A percentile compares a stretch with the other conserved stretches of the same genome.
phyloP scores from a whole-genome alignment of 1,140 invertebrate genomes.

The Heliconius hewitsoni region DNA sequence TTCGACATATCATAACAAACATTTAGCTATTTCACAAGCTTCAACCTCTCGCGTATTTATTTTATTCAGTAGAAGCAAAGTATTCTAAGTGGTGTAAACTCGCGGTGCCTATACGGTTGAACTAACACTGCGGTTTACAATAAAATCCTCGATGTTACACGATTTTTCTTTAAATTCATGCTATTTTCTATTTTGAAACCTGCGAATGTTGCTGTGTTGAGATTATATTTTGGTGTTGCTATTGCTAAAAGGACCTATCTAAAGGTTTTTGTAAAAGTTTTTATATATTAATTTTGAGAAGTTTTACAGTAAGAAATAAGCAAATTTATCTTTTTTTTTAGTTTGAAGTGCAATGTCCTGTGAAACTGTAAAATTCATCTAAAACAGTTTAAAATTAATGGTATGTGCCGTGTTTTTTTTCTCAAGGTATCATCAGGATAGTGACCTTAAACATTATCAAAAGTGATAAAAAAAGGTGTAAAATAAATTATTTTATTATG shows the following conservation, averaged over 20 bases:
- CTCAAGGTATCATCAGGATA: too few relatives aligned
- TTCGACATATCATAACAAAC: neutral
- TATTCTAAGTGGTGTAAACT: constrained; percentile 9
- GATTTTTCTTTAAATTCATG: constrained; percentile 10
- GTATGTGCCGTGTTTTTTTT: too few relatives aligned
- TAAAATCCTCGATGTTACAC: constrained; percentile 3
- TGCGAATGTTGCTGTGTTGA: neutral
- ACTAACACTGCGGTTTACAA: constrained; percentile 11
- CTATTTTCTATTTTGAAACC: neutral
- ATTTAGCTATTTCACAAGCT: neutral
- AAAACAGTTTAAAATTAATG: too few relatives aligned
- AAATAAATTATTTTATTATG: too few relatives aligned
- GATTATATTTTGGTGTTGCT: neutral
- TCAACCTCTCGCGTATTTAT: neutral
- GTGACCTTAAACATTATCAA: too few relatives aligned
- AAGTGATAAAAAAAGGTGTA: too few relatives aligned
- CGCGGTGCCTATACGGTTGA: constrained; percentile 9
- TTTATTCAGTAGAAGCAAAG: constrained; percentile 6
- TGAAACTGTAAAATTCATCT: too few relatives aligned
- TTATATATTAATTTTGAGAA: too few relatives aligned
- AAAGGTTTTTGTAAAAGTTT: neutral
- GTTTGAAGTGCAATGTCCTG: too few relatives aligned
- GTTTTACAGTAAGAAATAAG: too few relatives aligned
- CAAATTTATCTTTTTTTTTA: too few relatives aligned
- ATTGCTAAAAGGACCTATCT: neutral